Percentiles rank a stretch among this genome's conserved stretches.
Evolutionary conservation across 2,113 vertebrate genomes (phyloP).

Genomic region (Trichomycterus rosablanca): DNA sequence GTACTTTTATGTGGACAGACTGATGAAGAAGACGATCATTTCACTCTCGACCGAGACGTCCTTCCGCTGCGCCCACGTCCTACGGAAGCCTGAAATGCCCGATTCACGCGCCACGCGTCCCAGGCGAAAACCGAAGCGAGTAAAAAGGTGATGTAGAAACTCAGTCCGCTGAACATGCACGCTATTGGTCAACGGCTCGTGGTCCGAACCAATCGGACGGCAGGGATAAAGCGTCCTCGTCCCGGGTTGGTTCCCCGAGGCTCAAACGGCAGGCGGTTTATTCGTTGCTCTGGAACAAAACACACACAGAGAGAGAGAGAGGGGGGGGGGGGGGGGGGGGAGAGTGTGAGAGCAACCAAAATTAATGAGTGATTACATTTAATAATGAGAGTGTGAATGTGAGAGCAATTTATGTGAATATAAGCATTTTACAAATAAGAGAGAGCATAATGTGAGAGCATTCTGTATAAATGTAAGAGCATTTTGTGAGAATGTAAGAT

Average conservation of each 20-base stretch:
- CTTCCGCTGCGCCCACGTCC: conserved; percentile 60
- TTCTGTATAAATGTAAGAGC: too few relatives aligned
- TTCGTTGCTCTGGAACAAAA: conserved; percentile 76
- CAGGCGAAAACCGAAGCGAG: conserved; percentile 58
- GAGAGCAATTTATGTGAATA: background rate
- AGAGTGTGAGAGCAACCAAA: background rate
- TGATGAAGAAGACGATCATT: conserved; percentile 47
- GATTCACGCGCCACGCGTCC: background rate
- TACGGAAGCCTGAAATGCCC: conserved; percentile 68
- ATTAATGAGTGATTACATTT: background rate
- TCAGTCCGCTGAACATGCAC: conserved; percentile 89
- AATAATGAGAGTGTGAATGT: background rate
- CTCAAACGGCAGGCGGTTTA: conserved; percentile 84
- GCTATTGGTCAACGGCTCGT: conserved; percentile 72
- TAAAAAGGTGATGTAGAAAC: conserved; percentile 54
- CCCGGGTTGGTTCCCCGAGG: conserved; percentile 73
- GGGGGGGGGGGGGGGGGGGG: background rate
- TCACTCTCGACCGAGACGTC: conserved; percentile 53
- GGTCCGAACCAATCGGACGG: conserved; percentile 71
- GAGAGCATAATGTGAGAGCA: too few relatives aligned
- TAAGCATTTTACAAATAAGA: too few relatives aligned
- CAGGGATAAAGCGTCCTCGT: conserved; percentile 71
- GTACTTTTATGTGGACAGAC: conserved; percentile 68
- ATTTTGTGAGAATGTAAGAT: too few relatives aligned
- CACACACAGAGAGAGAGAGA: conserved; percentile 55